Base-by-base conservation (phyloP, 2,797 vertebrate species). In the Columba guinea region DNA sequence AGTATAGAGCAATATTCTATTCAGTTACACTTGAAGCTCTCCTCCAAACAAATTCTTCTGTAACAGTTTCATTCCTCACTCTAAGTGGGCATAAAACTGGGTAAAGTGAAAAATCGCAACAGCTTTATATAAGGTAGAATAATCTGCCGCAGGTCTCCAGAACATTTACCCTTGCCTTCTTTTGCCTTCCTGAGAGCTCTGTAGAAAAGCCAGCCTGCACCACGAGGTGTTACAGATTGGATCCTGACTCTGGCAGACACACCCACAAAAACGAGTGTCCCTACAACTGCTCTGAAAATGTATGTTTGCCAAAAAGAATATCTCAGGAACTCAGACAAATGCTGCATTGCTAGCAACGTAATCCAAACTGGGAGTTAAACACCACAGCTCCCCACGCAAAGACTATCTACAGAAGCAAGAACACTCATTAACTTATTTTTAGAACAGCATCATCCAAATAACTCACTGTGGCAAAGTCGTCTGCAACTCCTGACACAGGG, bases 331-430 rank as follows among this genome's bases (percentile, higher is more conserved):
- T 59, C 5, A 28, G 23, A 39, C 15, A 79, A 55, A 62, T 2
- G 17, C 49, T 9, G 4, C 39, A 18, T 48, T 59, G 18, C 3
- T 6, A 70, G 59, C 24, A 87, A 23, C 0, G 0, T 5, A 34
- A 82, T n/a, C 58, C 22, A 67, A 70, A 69, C 5, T 8, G 53
- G 70, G 34, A 91, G 46, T 34, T 39, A 62, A 84, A 71, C 35
- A 30, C 10, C 34, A 26, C 39, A 75, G 39, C 37, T 74, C 64
- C 34, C 62, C 56, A 48, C 1, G 0, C 75, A 77, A 75, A 87
- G 64, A 24, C 53, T 41, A 21, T 23, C 89, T 68, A 28, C 20
- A 84, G n/a, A 52, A 52, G 68, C 52, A 64, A 55, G 21, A 82
- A 53, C 55, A 11, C 49, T 75, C 76, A 22, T 2, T 46, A 53